Base-by-base conservation (phyloP, 2,113 vertebrate species). In the Chrysochloris asiatica region DNA sequence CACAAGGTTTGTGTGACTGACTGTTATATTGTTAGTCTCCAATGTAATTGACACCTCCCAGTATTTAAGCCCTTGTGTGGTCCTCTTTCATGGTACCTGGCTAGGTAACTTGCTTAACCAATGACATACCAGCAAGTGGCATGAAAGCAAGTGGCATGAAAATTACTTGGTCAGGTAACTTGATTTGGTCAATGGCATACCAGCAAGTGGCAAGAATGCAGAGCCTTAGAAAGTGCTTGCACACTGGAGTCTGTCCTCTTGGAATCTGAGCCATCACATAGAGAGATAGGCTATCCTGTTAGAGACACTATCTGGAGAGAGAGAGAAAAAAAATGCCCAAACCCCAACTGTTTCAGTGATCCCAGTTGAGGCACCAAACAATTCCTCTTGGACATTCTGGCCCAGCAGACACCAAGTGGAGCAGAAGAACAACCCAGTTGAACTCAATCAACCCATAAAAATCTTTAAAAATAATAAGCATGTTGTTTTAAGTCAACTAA, bases 391-490 rank as follows among this genome's bases (percentile, higher is more conserved):
- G 45, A 45, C 50, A n/a, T 61, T 63, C 36, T 26, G 88, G 71
- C 9, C 36, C 17, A 50, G 30, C 6, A n/a, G 47, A 59, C 21
- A 61, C 26, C 26, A 10, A 10, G 4, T 56, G 33, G 17, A 24
- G 2, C 45, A 72, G 63, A 81, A 78, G 13, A n/a, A 19, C 30
- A 11, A 79, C 12, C 45, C 33, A 83, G 13, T 19, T 48, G 71
- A 94, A 10, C 36, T 28, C 26, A 50, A n/a, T 41, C 36, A 80
- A 61, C 19, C 38, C 50, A 19, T 8, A 77, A 86, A 41, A 71
- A 30, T 26, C 65, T 16, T 45, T 67, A 75, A 16, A 88, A 75
- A 92, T 76, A 73, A 91, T 79, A 77, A 89, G 50, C 54, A 59
- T 28, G 3, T 69, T 54, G 1, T 71, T 63, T 61, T 63, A 78